Conservation (phyloP, 1,140 invertebrate genomes). For the Acromyrmex echinatior region DNA sequence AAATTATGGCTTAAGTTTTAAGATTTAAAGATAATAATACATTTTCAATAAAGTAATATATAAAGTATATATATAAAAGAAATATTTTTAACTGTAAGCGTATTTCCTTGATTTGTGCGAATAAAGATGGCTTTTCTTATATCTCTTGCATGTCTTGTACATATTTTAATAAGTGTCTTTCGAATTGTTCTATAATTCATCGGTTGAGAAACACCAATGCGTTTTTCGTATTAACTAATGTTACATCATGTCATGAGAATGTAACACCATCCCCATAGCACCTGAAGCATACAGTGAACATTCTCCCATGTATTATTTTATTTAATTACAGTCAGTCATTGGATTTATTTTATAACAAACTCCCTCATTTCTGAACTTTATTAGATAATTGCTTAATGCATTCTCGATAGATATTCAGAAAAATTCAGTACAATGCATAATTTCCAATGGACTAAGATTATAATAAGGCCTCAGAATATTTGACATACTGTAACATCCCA, state of each 20-base stretch:
- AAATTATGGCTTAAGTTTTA: constrained; percentile 43
- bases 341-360: constrained; percentile 83
- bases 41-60: constrained; percentile 19
- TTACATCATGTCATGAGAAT: constrained; percentile 77
- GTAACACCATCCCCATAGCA: constrained; percentile 78
- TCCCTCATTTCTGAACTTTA: constrained; percentile 75
- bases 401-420: constrained; percentile 73
- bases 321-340: constrained; percentile 83
- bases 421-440: constrained; percentile 75
- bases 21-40: constrained; percentile 55
- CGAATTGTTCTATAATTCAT: constrained; percentile 55
- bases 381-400: constrained; percentile 73
- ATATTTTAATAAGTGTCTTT: constrained; percentile 49
- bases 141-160: constrained; percentile 22
- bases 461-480: constrained; percentile 83
- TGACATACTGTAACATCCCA: constrained; percentile 70
- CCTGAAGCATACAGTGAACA: constrained; percentile 84
- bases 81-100: constrained; percentile 44
- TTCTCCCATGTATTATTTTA: constrained; percentile 81
- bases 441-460: constrained; percentile 78
- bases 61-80: background rate
- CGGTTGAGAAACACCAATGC: constrained; percentile 79
- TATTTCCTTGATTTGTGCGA: constrained; percentile 71
- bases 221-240: constrained; percentile 73
- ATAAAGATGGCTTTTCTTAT: constrained; percentile 66